Base-by-base conservation (phyloP, 2,797 vertebrate genomes). In the Gobio occitaniae region DNA sequence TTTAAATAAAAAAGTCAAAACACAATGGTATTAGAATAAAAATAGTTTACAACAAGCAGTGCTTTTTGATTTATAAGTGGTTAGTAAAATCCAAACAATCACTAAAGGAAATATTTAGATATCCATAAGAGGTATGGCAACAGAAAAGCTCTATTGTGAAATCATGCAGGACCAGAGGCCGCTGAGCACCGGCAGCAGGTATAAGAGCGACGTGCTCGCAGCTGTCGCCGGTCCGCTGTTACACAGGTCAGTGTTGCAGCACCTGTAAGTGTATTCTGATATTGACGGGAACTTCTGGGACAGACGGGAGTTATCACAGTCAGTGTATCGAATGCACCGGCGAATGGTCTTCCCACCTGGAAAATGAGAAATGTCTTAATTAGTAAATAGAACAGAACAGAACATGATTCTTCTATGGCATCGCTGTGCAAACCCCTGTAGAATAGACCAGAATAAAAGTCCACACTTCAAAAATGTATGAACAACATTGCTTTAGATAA, bases 171-270 rank as follows among this genome's bases (percentile, higher is more conserved):
- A 94, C 84, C 90, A 93, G 0, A 92, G 11, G 6, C 84, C 86
- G 84, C 94, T 75, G 78, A 52, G 87, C 1, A 89, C 76, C 3
- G 87, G 89, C 13, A 89, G 25, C 86, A 94, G 81, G 1, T 88
- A 84, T 68, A 93, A 78, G 8, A 74, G 6, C 0, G 91, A 87
- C 0, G 47, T 47, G n/a, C 61, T 54, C 2, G 69, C 41, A 15
- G 86, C 83, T 0, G 88, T 82, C 19, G 6, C 4, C 1, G 83
- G 68, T 56, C 91, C 89, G 0, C 92, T 89, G 90, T 96, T 96
- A 88, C 95, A 96, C 52, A 95, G 86, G 89, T 94, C 94, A 81
- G 90, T 94, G 93, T 89, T 95, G 92, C 95, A 96, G 91, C 95
- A 96, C 25, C 94, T 91, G 88, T 94, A 96, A 0, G 88, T 93